Conservation (phyloP, 2,113 vertebrate genomes). For the Antennarius striatus region DNA sequence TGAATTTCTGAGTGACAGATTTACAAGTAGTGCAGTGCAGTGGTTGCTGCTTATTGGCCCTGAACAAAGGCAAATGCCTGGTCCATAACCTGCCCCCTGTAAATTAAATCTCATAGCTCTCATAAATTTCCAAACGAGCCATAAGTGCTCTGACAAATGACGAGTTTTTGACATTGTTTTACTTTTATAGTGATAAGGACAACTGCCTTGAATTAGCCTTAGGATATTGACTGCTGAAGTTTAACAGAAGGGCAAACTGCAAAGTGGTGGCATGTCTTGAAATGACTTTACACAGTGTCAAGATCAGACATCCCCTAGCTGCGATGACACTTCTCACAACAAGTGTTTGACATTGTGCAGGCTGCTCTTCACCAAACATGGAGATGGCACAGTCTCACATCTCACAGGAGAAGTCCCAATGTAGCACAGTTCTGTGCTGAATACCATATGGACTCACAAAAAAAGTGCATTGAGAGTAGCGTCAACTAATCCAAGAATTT, state of each 20-base stretch:
- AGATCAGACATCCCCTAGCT: slow-evolving; percentile 50
- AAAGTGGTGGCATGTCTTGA: slow-evolving; percentile 43
- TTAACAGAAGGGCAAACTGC: slow-evolving; percentile 59
- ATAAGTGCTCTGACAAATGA: slow-evolving; percentile 41
- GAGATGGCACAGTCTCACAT: slow-evolving; percentile 36
- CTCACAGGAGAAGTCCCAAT: slow-evolving; percentile 53
- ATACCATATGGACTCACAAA: slow-evolving; percentile 56
- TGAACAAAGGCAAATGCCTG: slow-evolving; percentile 68
- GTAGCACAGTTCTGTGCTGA: slow-evolving; percentile 49
- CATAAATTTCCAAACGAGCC: slow-evolving; percentile 65
- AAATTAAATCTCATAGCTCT: slow-evolving; percentile 66
- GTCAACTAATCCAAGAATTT: slow-evolving; percentile 27
- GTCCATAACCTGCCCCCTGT: slow-evolving; percentile 66
- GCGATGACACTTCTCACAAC: slow-evolving; percentile 59
- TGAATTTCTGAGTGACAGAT: slow-evolving; percentile 57
- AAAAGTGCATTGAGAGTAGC: slow-evolving; percentile 31
- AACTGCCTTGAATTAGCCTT: slow-evolving; percentile 59
- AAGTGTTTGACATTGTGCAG: slow-evolving; percentile 66
- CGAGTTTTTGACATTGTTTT: slow-evolving; percentile 69
- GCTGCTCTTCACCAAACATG: slow-evolving; percentile 38
- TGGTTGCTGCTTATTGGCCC: slow-evolving; percentile 60
- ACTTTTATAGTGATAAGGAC: slow-evolving; percentile 59
- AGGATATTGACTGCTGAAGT: slow-evolving; percentile 66
- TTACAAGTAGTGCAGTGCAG: slow-evolving; percentile 34
- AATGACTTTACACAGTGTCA: slow-evolving; percentile 67